A percentile compares a stretch with the other conserved stretches of the same genome.
Evolutionary conservation across 2,797 vertebrate species (phyloP).

Genomic region (Chaetophractus vellerosus): DNA sequence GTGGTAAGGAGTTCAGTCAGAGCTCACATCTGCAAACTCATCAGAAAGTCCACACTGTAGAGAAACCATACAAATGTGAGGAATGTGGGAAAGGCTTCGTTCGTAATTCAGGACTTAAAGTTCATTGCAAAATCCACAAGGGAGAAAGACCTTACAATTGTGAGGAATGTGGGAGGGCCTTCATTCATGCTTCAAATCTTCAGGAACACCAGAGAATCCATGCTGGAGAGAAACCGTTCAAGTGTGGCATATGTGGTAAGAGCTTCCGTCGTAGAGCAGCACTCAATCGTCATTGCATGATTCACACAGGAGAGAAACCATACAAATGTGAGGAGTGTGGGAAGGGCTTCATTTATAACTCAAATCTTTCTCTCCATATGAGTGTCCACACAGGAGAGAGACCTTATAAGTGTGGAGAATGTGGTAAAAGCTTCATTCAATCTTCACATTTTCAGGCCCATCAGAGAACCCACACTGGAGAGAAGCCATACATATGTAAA

Average conservation of each 20-base stretch:
- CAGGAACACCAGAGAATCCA: background rate
- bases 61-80: constrained; percentile 76
- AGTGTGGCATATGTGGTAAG: too few relatives aligned
- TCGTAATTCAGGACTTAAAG: background rate
- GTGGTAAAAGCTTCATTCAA: background rate
- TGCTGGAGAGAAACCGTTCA: too few relatives aligned
- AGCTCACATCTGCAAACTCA: constrained; percentile 52
- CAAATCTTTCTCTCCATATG: too few relatives aligned
- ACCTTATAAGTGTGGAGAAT: too few relatives aligned
- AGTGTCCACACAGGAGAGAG: too few relatives aligned
- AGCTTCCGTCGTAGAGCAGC: too few relatives aligned
- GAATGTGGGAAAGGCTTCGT: constrained; percentile 61
- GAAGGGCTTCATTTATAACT: too few relatives aligned
- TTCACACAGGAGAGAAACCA: too few relatives aligned
- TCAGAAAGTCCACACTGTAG: constrained; percentile 42
- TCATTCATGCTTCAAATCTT: background rate
- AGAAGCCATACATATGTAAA: background rate
- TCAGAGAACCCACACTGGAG: background rate
- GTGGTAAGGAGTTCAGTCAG: constrained; percentile 79
- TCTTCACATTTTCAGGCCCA: background rate
- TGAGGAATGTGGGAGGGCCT: background rate
- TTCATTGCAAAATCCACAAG: background rate
- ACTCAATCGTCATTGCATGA: too few relatives aligned
- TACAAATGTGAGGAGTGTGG: too few relatives aligned
- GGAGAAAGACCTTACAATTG: background rate